phyloP scores from a whole-genome alignment of 1,140 invertebrate genomes.

The Lepidotrigona ventralis region DNA sequence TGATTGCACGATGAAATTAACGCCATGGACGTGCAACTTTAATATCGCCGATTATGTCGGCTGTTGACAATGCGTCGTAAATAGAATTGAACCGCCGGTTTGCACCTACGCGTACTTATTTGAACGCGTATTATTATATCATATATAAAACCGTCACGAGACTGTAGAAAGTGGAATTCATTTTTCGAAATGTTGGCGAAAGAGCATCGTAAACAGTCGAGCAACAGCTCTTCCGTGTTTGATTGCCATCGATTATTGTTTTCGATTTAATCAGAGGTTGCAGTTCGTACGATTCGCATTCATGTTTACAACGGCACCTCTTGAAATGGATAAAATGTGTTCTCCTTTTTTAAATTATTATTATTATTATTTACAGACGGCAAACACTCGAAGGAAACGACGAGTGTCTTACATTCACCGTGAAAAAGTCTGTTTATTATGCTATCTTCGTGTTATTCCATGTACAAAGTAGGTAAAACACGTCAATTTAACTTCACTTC shows the following conservation, averaged over 20 bases:
- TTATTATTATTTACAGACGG: background rate
- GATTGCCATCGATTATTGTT: background rate
- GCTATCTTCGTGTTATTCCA: no score
- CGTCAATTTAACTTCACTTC: background rate
- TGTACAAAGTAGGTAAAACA: no score
- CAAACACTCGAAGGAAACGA: background rate
- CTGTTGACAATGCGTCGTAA: background rate
- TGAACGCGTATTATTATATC: background rate
- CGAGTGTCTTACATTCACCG: no score
- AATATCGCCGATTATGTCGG: background rate
- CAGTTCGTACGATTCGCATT: no score
- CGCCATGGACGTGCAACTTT: background rate
- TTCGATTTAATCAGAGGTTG: background rate
- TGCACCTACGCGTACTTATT: constrained; percentile 7
- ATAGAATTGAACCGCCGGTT: background rate
- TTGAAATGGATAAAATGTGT: background rate
- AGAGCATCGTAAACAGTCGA: background rate
- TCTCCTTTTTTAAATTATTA: background rate
- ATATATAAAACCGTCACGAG: background rate
- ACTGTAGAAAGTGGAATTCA: no score
- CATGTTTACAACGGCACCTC: no score
- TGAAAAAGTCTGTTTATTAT: no score
- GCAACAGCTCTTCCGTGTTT: background rate
- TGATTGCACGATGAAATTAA: background rate
- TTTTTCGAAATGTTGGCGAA: background rate